Conservation (phyloP, 2,888 invertebrate genomes). For the Torymus auratus region DNA sequence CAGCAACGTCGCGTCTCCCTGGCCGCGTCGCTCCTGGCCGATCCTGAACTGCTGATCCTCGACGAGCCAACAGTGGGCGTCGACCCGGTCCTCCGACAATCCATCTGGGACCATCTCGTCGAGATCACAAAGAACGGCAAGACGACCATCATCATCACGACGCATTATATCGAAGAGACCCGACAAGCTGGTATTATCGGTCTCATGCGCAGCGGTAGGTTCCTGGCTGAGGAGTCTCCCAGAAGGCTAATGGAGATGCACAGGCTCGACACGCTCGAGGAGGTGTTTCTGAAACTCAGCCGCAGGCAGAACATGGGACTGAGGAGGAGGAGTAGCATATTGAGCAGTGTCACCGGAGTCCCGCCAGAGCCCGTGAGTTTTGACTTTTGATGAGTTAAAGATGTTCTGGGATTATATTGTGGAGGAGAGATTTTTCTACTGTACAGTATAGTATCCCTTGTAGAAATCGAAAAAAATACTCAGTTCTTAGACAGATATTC, state of each 20-base stretch:
- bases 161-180: slow-evolving; percentile 92
- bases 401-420: too few species aligned
- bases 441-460: too few species aligned
- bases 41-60: slow-evolving; percentile 92
- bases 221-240: slow-evolving; percentile 91
- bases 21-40: slow-evolving; percentile 91
- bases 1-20: slow-evolving; percentile 93
- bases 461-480: too few species aligned
- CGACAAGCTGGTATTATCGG: slow-evolving; percentile 90
- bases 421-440: too few species aligned
- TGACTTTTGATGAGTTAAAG: slow-evolving; percentile 59
- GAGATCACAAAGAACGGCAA: slow-evolving; percentile 86
- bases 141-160: slow-evolving; percentile 90
- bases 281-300: slow-evolving; percentile 88
- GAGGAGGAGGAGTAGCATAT: slow-evolving; percentile 87
- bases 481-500: too few species aligned
- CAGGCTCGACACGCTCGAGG: slow-evolving; percentile 85
- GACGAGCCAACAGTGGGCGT: slow-evolving; percentile 97
- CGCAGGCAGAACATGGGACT: slow-evolving; percentile 90
- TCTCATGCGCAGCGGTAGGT: slow-evolving; percentile 88
- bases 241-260: slow-evolving; percentile 84
- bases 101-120: slow-evolving; percentile 91
- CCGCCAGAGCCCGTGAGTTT: slow-evolving; percentile 73
- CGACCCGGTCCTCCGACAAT: slow-evolving; percentile 91
- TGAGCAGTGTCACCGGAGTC: slow-evolving; percentile 82